Conservation (phyloP, 2,888 invertebrate genomes). For the Luperina testacea region DNA sequence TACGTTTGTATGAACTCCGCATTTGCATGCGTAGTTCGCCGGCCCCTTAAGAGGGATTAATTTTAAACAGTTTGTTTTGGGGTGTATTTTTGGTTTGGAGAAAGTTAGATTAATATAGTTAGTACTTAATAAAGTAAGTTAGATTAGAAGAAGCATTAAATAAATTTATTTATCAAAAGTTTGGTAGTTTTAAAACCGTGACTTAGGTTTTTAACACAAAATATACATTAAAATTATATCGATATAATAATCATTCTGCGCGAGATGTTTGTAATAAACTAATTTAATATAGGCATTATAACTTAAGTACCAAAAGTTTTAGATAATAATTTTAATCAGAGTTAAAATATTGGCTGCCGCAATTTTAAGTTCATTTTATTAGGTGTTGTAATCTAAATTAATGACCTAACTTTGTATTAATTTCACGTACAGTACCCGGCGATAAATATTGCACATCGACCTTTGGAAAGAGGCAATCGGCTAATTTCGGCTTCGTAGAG, state of each 20-base stretch:
- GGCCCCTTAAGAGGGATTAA: too few relatives aligned
- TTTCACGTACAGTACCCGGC: too few relatives aligned
- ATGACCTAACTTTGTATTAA: slow-evolving; percentile 27
- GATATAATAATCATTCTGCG: not conserved
- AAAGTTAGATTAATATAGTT: not conserved
- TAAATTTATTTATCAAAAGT: not conserved
- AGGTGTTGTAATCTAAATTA: slow-evolving; percentile 11
- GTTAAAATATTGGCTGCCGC: slow-evolving; percentile 3
- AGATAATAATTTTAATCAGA: slow-evolving; percentile 8
- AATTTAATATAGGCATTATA: slow-evolving; percentile 9
- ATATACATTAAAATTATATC: not conserved
- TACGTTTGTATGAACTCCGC: too few relatives aligned
- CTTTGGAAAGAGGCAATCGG: too few relatives aligned
- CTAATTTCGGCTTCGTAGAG: too few relatives aligned
- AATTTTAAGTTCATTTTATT: not conserved
- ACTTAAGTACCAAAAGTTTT: slow-evolving; percentile 15
- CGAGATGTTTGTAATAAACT: slow-evolving; percentile 17
- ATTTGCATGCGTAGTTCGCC: too few relatives aligned
- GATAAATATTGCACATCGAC: too few relatives aligned
- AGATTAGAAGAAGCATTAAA: not conserved
- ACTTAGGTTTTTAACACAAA: not conserved
- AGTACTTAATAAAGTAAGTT: too few relatives aligned
- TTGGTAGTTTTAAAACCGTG: not conserved
- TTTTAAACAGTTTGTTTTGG: not conserved
- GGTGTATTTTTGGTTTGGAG: not conserved